A percentile compares a stretch with the other conserved stretches of the same genome.
Conservation (phyloP, 2,113 vertebrate species). For the Stomatorhinus ivindoensis region DNA sequence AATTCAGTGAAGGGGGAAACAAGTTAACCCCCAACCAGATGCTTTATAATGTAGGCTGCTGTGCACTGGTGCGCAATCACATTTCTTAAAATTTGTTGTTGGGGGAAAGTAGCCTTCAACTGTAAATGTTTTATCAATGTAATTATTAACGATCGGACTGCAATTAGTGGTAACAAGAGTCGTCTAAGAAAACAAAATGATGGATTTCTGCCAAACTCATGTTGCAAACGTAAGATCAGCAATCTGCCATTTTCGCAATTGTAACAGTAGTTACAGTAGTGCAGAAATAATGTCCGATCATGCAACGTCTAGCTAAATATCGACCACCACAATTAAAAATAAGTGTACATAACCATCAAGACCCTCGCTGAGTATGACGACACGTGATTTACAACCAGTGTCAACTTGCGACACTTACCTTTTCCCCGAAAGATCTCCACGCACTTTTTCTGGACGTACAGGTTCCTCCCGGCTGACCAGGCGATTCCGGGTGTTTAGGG, state of each 20-base stretch:
- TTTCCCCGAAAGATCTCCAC: neutral
- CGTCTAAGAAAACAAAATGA: neutral
- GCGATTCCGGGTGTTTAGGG: neutral
- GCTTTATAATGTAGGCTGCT: neutral
- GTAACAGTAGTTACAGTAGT: neutral
- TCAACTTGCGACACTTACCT: neutral
- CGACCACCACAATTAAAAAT: neutral
- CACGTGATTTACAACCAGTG: neutral
- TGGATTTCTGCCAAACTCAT: neutral
- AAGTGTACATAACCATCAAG: neutral
- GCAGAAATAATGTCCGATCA: neutral
- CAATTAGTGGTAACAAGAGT: neutral
- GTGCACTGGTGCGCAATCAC: neutral
- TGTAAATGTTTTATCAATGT: neutral
- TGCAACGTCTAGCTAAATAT: neutral
- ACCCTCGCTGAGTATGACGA: neutral
- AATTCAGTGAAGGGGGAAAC: neutral
- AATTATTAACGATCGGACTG: neutral
- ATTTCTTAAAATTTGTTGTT: neutral
- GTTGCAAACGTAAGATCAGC: neutral
- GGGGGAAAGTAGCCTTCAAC: neutral
- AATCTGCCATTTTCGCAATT: neutral
- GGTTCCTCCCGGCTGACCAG: neutral
- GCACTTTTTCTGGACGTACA: neutral
- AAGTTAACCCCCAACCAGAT: neutral